Evolutionary conservation across 2,113 vertebrate genomes (phyloP).

Genomic region (Hucho hucho): DNA sequence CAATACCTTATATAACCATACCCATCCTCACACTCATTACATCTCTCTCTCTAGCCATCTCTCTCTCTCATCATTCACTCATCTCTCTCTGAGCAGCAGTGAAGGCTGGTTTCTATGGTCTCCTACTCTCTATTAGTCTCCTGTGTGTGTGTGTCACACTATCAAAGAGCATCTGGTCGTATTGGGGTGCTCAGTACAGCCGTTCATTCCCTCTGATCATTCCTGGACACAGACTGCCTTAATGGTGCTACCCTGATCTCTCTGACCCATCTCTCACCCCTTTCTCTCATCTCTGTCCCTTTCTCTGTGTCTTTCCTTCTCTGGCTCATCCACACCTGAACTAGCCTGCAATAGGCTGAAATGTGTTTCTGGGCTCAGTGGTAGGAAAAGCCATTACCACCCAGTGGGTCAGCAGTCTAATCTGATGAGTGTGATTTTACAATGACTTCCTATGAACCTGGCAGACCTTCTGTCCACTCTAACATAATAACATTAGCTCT

Average conservation of each 20-base stretch:
- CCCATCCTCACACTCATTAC: constrained; percentile 1
- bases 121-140: background rate
- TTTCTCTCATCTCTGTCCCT: background rate
- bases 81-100: constrained; percentile 17
- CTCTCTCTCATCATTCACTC: constrained; percentile 7
- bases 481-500: background rate
- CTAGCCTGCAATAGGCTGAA: background rate
- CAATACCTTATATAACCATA: constrained; percentile 14
- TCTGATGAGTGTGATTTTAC: constrained; percentile 20
- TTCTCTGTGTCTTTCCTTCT: background rate
- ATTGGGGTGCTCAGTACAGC: constrained; percentile 16
- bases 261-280: background rate
- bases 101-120: constrained; percentile 8
- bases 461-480: constrained; percentile 23
- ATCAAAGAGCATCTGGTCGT: constrained; percentile 22
- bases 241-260: constrained; percentile 12
- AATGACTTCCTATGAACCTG: constrained; percentile 23
- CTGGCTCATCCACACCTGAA: background rate
- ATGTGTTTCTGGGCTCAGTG: constrained; percentile 4
- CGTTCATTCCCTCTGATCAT: constrained; percentile 11
- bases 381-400: constrained; percentile 25
- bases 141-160: constrained; percentile 3
- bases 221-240: constrained; percentile 16
- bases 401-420: constrained; percentile 5
- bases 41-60: constrained; percentile 15